Evolutionary conservation across 1,140 invertebrate genomes (phyloP), one percentile per base, ranked within the genome.

Genomic region (Dreissena polymorpha): DNA sequence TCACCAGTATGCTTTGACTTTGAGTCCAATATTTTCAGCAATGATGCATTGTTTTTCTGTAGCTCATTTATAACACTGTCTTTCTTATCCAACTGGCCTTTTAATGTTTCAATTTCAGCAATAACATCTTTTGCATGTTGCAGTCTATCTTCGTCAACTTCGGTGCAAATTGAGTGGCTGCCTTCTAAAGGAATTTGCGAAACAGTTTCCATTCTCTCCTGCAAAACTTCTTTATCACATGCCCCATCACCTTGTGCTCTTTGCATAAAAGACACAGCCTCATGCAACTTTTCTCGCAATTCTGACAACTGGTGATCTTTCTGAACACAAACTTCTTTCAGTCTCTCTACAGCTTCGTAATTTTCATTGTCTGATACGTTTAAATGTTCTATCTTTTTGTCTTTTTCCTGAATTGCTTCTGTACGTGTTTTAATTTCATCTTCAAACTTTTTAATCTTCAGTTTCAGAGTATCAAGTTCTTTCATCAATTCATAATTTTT

Each of bases 21-120:
- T n/a, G 86, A 86, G 55, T 93, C 91, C 25, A 93, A 75, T 86
- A 93, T 89, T 67, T 89, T 88, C 25, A 92, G 60, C 29, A 93
- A 70, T 10, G 88, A 88, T 6, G 86, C 73, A 85, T 91, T 92
- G 63, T 88, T 91, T 57, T 72, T 88, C 68, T 91, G 89, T 51
- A 92, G 70, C 29, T 92, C 89, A 12, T 80, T 63, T n/a, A 92
- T 90, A 21, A 91, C 85, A 21, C 85, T 75, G 78, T 92, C 91
- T 82, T 91, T 91, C 55, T 91, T 88, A 57, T 84, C 75, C 8
- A 91, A 39, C 18, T 87, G 73, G 21, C 63, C 72, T 65, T 85
- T 67, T 12, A 91, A 76, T 57, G 86, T 76, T 69, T 90, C 87
- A 64, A 90, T 74, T 64, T 90, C 83, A 16, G 81, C 29, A 8